These are phyloP conservation scores for Beris chalybata DNA, from an alignment of 2,888 invertebrate genomes.

Conservation along the genomic window DNA sequence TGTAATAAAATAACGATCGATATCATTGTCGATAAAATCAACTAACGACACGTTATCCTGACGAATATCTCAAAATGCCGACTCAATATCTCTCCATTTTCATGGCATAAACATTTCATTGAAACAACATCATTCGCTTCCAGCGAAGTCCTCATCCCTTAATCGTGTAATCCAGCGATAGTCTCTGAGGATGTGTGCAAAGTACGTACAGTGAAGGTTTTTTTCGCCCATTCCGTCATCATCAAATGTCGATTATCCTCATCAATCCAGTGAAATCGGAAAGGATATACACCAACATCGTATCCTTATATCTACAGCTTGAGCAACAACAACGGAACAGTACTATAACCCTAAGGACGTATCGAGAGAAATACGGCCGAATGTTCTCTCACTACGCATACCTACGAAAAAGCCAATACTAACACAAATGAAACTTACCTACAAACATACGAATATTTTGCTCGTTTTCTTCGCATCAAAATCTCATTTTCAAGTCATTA, in stretches of 20 bases:
- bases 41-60: slow-evolving; percentile 12
- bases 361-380: too few relatives aligned
- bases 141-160: slow-evolving; percentile 5
- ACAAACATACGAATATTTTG: slow-evolving; percentile 27
- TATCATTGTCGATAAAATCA: background rate
- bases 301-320: background rate
- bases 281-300: slow-evolving; percentile 25
- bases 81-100: slow-evolving; percentile 14
- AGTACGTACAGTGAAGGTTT: background rate
- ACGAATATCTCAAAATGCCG: slow-evolving; percentile 21
- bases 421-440: slow-evolving; percentile 9
- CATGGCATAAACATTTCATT: slow-evolving; percentile 5
- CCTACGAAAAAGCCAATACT: too few relatives aligned
- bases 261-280: slow-evolving; percentile 32
- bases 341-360: too few relatives aligned
- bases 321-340: background rate
- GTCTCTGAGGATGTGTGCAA: background rate
- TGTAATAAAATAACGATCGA: background rate
- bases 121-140: slow-evolving; percentile 19
- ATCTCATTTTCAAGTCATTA: slow-evolving; percentile 38
- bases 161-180: slow-evolving; percentile 19
- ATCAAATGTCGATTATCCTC: slow-evolving; percentile 39
- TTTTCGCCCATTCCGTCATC: slow-evolving; percentile 24
- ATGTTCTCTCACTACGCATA: too few relatives aligned
- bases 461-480: slow-evolving; percentile 38